Evolutionary conservation across 2,888 invertebrate genomes (phyloP).

Genomic region (Platycnemis pennipes): DNA sequence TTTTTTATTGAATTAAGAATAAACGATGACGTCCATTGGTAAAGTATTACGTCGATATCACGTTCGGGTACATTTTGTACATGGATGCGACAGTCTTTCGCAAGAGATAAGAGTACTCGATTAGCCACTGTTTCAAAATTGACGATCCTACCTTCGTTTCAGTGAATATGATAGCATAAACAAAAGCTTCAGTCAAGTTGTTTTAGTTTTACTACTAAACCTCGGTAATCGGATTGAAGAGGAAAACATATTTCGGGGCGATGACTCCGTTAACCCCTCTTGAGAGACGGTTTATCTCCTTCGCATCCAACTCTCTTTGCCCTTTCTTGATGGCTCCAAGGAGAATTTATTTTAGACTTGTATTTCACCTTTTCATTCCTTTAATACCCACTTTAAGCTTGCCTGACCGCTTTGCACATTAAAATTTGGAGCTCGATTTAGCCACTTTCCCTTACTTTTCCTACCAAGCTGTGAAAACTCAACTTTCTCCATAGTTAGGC

Average conservation of each 20-base stretch:
- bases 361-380: no score
- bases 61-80: neutral
- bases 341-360: no score
- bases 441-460: no score
- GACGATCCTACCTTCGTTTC: neutral
- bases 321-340: no score
- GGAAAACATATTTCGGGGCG: neutral
- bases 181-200: neutral
- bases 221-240: neutral
- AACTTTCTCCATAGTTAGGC: no score
- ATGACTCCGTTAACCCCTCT: no score
- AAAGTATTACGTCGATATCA: neutral
- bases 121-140: neutral
- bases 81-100: neutral
- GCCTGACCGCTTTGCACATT: no score
- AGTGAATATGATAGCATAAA: neutral
- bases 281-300: no score
- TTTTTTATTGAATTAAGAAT: neutral
- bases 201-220: neutral
- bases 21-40: neutral
- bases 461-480: no score
- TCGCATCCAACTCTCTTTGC: no score
- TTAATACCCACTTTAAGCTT: no score
- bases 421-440: no score
- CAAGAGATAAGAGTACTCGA: neutral